Conservation (phyloP, 2,113 vertebrate species). For the Epinephelus moara region DNA sequence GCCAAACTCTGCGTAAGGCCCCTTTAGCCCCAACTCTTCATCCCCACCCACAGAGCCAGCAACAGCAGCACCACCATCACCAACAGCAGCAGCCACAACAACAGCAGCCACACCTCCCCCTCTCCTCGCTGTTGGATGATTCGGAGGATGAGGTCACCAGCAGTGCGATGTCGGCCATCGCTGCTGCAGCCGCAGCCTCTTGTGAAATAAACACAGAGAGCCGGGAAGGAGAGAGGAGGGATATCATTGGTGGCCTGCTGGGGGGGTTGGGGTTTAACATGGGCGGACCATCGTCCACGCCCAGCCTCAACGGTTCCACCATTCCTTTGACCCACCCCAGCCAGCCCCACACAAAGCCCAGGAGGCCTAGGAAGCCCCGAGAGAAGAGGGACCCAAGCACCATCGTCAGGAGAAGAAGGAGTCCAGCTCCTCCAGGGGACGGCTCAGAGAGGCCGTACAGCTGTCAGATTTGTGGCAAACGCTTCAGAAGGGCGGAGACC, state of each 20-base stretch:
- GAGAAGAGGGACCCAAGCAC: constrained; percentile 81
- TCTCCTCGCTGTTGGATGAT: constrained; percentile 86
- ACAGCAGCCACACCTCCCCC: constrained; percentile 85
- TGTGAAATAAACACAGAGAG: constrained; percentile 80
- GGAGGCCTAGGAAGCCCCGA: constrained; percentile 81
- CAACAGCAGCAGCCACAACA: constrained; percentile 49
- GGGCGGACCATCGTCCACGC: constrained; percentile 78
- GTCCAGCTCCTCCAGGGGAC: constrained; percentile 69
- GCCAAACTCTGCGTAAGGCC: constrained; percentile 84
- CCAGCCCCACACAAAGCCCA: constrained; percentile 78
- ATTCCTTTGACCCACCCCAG: constrained; percentile 83
- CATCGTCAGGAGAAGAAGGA: constrained; percentile 75
- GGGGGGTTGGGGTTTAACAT: constrained; percentile 85
- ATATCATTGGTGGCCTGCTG: constrained; percentile 85
- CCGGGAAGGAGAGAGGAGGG: constrained; percentile 82
- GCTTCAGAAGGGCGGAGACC: constrained; percentile 80
- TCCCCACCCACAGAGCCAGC: constrained; percentile 85
- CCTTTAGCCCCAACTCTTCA: constrained; percentile 86
- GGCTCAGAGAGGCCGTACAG: constrained; percentile 89
- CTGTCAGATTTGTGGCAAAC: constrained; percentile 89
- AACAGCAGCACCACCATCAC: constrained; percentile 77
- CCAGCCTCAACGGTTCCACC: constrained; percentile 81
- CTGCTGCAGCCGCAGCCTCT: constrained; percentile 85
- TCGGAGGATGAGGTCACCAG: constrained; percentile 88
- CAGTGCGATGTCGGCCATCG: constrained; percentile 88